Percentiles rank a stretch among this genome's conserved stretches.
Evolutionary conservation across 2,797 vertebrate genomes (phyloP).

Genomic region (Poecilia gillii): DNA sequence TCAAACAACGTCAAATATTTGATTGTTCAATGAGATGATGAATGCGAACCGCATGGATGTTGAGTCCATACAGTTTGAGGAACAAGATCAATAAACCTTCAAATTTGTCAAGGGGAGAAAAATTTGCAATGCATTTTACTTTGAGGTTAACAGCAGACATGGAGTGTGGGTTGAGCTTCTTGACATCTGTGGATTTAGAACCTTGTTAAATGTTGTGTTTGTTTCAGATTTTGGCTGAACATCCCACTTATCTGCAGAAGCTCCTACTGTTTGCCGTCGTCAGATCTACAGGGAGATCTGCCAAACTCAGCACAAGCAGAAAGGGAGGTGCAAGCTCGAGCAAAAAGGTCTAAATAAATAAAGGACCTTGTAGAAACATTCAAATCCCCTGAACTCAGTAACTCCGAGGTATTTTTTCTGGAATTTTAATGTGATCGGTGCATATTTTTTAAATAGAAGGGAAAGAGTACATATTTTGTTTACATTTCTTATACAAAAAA

Average conservation of each 20-base stretch:
- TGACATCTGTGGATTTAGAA: neutral
- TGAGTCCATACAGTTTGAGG: neutral
- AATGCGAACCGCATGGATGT: neutral
- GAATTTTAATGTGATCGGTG: neutral
- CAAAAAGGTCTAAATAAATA: neutral
- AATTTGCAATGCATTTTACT: neutral
- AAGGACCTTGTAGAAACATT: neutral
- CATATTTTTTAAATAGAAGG: neutral
- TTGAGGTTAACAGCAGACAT: neutral
- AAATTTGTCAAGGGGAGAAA: neutral
- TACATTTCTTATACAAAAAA: neutral
- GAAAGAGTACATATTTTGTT: neutral
- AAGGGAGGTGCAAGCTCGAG: neutral
- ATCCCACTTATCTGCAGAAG: neutral
- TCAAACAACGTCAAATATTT: neutral
- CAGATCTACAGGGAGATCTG: neutral
- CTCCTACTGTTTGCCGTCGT: neutral
- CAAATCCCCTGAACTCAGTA: neutral
- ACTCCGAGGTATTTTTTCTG: neutral
- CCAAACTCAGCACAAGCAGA: neutral
- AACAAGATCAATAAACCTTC: neutral
- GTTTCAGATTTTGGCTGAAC: neutral
- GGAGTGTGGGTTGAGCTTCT: neutral
- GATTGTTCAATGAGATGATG: neutral
- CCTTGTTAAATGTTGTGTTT: neutral